phyloP scores from a whole-genome alignment of 2,888 invertebrate genomes.

The Mesorhabditis sp. region DNA sequence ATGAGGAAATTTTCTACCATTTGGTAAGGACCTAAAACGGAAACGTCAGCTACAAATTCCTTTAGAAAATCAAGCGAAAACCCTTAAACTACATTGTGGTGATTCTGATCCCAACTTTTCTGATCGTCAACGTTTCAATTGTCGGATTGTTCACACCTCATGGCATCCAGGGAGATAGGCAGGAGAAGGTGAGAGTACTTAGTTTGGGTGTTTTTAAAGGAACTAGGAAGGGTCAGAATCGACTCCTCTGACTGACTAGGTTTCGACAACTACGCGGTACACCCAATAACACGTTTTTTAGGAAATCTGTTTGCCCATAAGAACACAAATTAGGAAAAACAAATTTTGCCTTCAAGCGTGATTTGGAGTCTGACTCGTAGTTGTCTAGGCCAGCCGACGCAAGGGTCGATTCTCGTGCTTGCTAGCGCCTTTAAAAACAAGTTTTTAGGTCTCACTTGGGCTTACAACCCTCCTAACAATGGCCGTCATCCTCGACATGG shows the following conservation, averaged over 20 bases:
- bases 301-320: too few species aligned
- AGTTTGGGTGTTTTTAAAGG: neutral
- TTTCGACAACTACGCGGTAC: too few species aligned
- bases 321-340: too few species aligned
- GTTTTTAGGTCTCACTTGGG: constrained; percentile 31
- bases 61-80: constrained; percentile 34
- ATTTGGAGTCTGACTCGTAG: too few species aligned
- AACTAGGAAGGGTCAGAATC: too few species aligned
- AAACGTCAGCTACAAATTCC: neutral
- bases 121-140: constrained; percentile 41
- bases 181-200: constrained; percentile 30
- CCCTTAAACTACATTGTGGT: constrained; percentile 44
- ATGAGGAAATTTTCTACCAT: constrained; percentile 43
- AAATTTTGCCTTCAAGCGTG: too few species aligned
- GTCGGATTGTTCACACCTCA: constrained; percentile 44
- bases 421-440: too few species aligned
- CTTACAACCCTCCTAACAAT: constrained; percentile 45
- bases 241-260: too few species aligned
- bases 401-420: too few species aligned
- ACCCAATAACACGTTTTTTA: too few species aligned
- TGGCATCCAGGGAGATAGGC: constrained; percentile 39
- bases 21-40: constrained; percentile 18
- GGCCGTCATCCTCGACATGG: constrained; percentile 45
- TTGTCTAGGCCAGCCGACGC: too few species aligned
- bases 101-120: constrained; percentile 39